Conservation (phyloP, 1,140 invertebrate genomes). For the Nephotettix cincticeps region DNA sequence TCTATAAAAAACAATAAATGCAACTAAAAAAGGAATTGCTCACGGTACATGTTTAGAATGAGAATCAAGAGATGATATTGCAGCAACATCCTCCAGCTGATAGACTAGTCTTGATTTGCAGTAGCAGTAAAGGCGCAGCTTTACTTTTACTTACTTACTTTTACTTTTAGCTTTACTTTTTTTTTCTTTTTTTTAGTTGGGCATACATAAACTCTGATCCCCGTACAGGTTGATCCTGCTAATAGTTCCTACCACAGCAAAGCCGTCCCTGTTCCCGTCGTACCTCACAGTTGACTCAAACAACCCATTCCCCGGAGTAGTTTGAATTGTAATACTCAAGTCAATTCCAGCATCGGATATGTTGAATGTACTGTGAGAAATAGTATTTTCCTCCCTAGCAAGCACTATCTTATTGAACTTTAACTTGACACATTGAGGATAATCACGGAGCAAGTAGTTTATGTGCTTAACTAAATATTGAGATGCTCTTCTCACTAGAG, state of each 20-base stretch:
- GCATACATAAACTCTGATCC: slow-evolving; percentile 71
- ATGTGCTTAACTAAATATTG: slow-evolving; percentile 59
- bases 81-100: too few relatives aligned
- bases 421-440: slow-evolving; percentile 54
- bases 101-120: slow-evolving; percentile 47
- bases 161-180: too few relatives aligned
- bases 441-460: slow-evolving; percentile 59
- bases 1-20: too few relatives aligned
- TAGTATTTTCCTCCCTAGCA: slow-evolving; percentile 29
- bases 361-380: not conserved
- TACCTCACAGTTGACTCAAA: slow-evolving; percentile 53
- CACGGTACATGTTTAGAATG: too few relatives aligned
- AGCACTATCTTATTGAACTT: slow-evolving; percentile 29
- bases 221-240: slow-evolving; percentile 78
- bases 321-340: slow-evolving; percentile 36
- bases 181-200: too few relatives aligned
- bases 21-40: too few relatives aligned
- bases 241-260: slow-evolving; percentile 58
- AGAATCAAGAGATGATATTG: too few relatives aligned
- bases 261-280: not conserved
- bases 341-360: slow-evolving; percentile 5
- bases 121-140: slow-evolving; percentile 76
- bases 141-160: too few relatives aligned
- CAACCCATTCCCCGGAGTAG: slow-evolving; percentile 36
- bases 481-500: slow-evolving; percentile 51